Evolutionary conservation across 2,888 invertebrate genomes (phyloP).

Genomic region (Lymantria monacha): DNA sequence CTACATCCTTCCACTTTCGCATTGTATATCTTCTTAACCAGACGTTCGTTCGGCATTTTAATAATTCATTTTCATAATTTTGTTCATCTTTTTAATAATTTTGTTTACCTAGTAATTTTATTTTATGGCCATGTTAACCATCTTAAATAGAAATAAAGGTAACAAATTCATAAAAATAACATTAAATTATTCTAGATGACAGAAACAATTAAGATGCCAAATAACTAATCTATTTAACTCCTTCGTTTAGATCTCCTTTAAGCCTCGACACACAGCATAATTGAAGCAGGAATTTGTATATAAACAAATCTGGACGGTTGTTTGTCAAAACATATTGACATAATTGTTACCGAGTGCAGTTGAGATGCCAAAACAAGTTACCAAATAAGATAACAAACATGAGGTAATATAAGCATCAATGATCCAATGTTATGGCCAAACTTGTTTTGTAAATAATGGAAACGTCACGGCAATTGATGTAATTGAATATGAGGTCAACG

Average conservation of each 20-base stretch:
- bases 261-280: constrained; percentile 11
- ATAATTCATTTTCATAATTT: too few relatives aligned
- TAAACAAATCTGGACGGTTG: constrained; percentile 28
- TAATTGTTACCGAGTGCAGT: constrained; percentile 45
- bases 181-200: background rate
- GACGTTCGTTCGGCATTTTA: too few relatives aligned
- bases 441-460: constrained; percentile 24
- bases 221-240: background rate
- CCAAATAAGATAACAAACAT: constrained; percentile 55
- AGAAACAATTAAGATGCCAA: too few relatives aligned
- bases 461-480: constrained; percentile 24
- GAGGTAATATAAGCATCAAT: constrained; percentile 43
- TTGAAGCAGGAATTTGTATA: constrained; percentile 19
- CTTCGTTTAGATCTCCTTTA: background rate
- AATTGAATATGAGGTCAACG: constrained; percentile 25
- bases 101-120: too few relatives aligned
- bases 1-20: too few relatives aligned
- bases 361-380: constrained; percentile 58
- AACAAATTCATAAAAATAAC: too few relatives aligned
- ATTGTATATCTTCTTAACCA: too few relatives aligned
- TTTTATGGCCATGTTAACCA: too few relatives aligned
- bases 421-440: constrained; percentile 34
- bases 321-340: constrained; percentile 55
- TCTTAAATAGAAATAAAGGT: too few relatives aligned
- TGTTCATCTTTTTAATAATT: too few relatives aligned